These are phyloP conservation scores for Notocelia uddmanniana DNA, from an alignment of 2,888 invertebrate genomes.

Conservation along the genomic window DNA sequence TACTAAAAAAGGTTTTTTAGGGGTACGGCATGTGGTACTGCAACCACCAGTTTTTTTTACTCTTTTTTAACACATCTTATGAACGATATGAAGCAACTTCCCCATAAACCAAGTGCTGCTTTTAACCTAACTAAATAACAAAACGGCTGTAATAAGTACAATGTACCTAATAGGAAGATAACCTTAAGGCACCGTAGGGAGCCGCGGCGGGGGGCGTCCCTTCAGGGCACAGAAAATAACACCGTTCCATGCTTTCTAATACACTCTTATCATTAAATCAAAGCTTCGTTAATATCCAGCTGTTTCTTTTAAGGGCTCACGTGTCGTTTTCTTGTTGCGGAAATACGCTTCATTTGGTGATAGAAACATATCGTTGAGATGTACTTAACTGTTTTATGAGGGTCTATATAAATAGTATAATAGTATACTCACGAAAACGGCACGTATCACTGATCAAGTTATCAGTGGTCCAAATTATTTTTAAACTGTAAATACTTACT, in stretches of 20 bases:
- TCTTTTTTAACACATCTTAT: background rate
- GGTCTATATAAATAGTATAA: too few relatives aligned
- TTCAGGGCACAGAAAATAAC: conserved; percentile 63
- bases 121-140: conserved; percentile 15
- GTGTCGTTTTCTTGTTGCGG: background rate
- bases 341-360: conserved; percentile 13
- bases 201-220: conserved; percentile 62
- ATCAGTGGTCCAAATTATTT: too few relatives aligned
- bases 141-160: conserved; percentile 54
- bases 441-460: too few relatives aligned
- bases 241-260: conserved; percentile 65
- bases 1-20: too few relatives aligned
- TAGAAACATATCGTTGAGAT: background rate
- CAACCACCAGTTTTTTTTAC: background rate
- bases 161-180: conserved; percentile 70
- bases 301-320: conserved; percentile 35
- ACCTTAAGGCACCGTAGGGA: conserved; percentile 65
- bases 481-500: too few relatives aligned
- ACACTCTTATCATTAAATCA: conserved; percentile 51
- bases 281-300: conserved; percentile 50
- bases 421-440: too few relatives aligned
- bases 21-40: too few relatives aligned
- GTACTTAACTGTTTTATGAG: background rate
- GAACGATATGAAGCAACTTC: background rate
- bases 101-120: background rate